Evolutionary conservation across 1,140 invertebrate genomes (phyloP), one percentile per base, ranked within the genome.

Genomic region (Eumaeus atala): DNA sequence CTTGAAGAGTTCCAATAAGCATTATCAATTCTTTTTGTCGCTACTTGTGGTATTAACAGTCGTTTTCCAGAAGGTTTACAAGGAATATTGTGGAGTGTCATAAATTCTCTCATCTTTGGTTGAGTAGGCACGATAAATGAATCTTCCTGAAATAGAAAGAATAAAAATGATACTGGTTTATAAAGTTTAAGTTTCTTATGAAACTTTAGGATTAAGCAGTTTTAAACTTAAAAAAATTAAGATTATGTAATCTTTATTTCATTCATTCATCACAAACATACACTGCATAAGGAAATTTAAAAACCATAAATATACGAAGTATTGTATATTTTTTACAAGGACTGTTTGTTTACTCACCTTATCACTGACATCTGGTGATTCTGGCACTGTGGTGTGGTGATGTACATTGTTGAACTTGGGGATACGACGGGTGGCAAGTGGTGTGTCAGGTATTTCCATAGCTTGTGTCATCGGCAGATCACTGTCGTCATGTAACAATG

Each of bases 361-460:
- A 47, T 85, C 78, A 62, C 80, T 86, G 44, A 74, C 67, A 61
- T 86, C 79, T 33, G 83, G 83, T 11, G 83, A 83, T 44, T 86
- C 80, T 0, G 83, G 83, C 48, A 84, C 63, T 1, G 62, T 67
- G 37, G 71, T 79, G 36, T 40, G 54, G 36, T 40, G 54, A 17
- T 67, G 64, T 9, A 44, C 51, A 28, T 64, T 62, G 40, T 64
- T 71, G 1, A 70, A n/a, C 51, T 64, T 80, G 5, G 71, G 65
- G 1, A 73, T 14, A 53, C 66, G 59, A 48, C 50, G 61, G 5
- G 34, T 66, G 0, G 58, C 18, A 0, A 79, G 51, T 11, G 80
- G 83, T 8, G 83, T 84, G 0, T 77, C 74, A 3, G 80, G 83
- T 33, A 83, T 64, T 17, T 78, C 72, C 1, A 86, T 59, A 12